Evolutionary conservation across 2,797 vertebrate species (phyloP).

Genomic region (Corythornis leucogaster): DNA sequence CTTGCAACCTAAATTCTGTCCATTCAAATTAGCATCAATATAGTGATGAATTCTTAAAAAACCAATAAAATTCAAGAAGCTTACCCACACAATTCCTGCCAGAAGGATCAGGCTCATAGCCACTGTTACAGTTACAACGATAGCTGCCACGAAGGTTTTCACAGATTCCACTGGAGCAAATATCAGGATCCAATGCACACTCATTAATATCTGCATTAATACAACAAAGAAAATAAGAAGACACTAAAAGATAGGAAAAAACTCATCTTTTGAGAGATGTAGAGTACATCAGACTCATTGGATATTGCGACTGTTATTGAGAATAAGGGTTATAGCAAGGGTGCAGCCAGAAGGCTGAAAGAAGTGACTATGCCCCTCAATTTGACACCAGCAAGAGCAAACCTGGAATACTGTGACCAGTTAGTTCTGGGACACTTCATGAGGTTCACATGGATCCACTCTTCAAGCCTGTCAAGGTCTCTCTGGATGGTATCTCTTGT

Average conservation of each 20-base stretch:
- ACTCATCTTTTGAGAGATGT: not conserved
- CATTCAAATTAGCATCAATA: not conserved
- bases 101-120: conserved; percentile 77
- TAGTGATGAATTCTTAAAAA: not conserved
- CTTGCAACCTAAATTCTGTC: not conserved
- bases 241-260: not conserved
- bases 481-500: not conserved
- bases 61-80: not conserved
- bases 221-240: not conserved
- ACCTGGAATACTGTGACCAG: not conserved
- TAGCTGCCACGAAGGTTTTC: conserved; percentile 81
- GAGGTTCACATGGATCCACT: not conserved
- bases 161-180: conserved; percentile 81
- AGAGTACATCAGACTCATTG: not conserved
- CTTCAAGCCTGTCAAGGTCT: not conserved
- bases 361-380: not conserved
- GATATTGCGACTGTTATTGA: not conserved
- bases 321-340: not conserved
- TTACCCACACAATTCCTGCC: conserved; percentile 80
- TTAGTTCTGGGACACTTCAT: not conserved
- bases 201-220: conserved; percentile 81
- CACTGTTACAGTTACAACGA: conserved; percentile 80
- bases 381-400: not conserved
- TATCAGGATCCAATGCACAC: conserved; percentile 81
- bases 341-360: not conserved